Evolutionary conservation across 2,113 vertebrate species (phyloP).

Genomic region (Riparia riparia): DNA sequence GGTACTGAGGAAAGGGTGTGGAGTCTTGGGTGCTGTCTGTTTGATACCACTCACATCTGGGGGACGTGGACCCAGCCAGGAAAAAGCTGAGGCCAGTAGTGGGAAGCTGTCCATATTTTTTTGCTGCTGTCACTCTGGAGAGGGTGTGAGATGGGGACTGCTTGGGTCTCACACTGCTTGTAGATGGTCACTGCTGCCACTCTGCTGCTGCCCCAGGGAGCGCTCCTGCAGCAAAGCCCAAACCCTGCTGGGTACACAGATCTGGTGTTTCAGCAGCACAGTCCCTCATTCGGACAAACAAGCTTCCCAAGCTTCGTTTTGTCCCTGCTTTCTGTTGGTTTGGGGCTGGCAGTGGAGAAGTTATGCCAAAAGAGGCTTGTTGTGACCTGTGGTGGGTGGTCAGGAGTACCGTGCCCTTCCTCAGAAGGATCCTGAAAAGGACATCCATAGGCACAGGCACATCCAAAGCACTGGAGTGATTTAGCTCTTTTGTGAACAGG

Average conservation of each 20-base stretch:
- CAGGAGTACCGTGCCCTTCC: no score
- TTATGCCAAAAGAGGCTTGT: neutral
- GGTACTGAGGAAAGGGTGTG: neutral
- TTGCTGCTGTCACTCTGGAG: neutral
- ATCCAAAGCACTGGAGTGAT: no score
- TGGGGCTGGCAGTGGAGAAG: neutral
- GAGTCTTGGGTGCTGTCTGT: neutral
- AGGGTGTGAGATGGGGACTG: neutral
- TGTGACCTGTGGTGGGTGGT: neutral
- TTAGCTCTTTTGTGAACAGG: no score
- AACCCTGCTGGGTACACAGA: neutral
- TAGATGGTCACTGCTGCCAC: neutral
- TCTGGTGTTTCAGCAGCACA: fast-evolving
- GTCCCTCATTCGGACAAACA: fast-evolving
- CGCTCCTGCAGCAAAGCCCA: neutral
- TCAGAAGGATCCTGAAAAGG: no score
- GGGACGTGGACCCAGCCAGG: fast-evolving
- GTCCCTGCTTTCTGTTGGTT: neutral
- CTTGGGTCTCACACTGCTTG: neutral
- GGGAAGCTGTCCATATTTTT: fast-evolving
- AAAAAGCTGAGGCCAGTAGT: fast-evolving
- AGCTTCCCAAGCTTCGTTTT: neutral
- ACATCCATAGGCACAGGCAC: no score
- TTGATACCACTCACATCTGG: neutral
- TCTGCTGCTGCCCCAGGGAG: neutral